These are phyloP conservation scores for Stratiomys singularior DNA, from an alignment of 2,888 invertebrate genomes.

Conservation along the genomic window DNA sequence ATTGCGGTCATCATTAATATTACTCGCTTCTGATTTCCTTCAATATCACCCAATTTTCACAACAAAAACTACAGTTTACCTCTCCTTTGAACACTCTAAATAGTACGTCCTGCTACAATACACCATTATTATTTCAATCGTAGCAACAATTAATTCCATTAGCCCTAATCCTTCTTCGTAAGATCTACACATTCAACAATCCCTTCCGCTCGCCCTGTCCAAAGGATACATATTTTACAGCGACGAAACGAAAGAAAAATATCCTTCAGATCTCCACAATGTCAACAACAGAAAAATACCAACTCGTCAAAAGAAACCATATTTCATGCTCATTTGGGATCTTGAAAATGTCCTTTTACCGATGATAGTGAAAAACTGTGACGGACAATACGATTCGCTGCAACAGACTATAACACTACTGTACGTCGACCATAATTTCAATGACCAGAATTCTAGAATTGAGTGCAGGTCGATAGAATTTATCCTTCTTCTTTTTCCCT, in stretches of 20 bases:
- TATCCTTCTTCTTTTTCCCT: constrained; percentile 12
- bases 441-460: background rate
- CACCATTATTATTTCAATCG: background rate
- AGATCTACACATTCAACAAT: background rate
- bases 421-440: constrained; percentile 15
- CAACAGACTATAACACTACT: constrained; percentile 34
- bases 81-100: too few species aligned
- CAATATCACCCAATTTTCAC: too few species aligned
- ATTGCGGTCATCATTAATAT: too few species aligned
- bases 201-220: constrained; percentile 43
- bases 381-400: constrained; percentile 12
- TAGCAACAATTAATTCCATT: constrained; percentile 8
- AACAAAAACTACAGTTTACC: too few species aligned
- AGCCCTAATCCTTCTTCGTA: constrained; percentile 21
- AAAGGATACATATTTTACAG: background rate
- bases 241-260: background rate
- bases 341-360: constrained; percentile 29
- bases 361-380: background rate
- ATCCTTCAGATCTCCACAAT: constrained; percentile 26
- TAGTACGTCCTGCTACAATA: too few species aligned
- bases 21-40: too few species aligned
- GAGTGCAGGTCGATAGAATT: background rate
- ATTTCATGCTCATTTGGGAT: constrained; percentile 44
- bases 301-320: constrained; percentile 41
- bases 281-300: constrained; percentile 19